Conservation (phyloP, 1,140 invertebrate genomes). For the Geopemphigus sp. region DNA sequence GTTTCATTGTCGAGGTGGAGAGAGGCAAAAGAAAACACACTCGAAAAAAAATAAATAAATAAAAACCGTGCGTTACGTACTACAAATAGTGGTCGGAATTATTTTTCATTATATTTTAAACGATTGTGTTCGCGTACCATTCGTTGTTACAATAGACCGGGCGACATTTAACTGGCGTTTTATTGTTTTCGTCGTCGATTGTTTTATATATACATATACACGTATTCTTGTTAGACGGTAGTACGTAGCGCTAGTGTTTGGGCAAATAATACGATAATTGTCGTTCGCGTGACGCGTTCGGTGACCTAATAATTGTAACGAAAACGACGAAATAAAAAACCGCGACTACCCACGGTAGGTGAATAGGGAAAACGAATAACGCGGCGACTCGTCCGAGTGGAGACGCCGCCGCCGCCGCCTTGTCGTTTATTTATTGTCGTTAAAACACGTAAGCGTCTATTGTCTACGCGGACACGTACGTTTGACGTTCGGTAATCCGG, state of each 20-base stretch:
- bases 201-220: too few relatives aligned
- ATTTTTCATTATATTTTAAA: background rate
- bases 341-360: too few relatives aligned
- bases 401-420: too few relatives aligned
- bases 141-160: too few relatives aligned
- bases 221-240: too few relatives aligned
- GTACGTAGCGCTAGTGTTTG: background rate
- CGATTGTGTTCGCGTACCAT: too few relatives aligned
- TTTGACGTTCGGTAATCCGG: conserved; percentile 6
- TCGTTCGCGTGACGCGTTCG: background rate
- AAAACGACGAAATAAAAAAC: too few relatives aligned
- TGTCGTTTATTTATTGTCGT: background rate
- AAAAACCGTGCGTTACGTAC: background rate
- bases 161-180: background rate
- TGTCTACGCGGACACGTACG: background rate
- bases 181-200: background rate
- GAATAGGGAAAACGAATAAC: too few relatives aligned
- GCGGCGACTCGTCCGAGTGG: too few relatives aligned
- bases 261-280: background rate
- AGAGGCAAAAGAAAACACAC: background rate
- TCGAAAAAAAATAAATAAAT: background rate
- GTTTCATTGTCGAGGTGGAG: background rate
- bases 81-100: background rate
- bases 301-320: too few relatives aligned
- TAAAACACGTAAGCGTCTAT: background rate